Conservation (phyloP, 2,888 invertebrate genomes). For the Epinotia demarniana region DNA sequence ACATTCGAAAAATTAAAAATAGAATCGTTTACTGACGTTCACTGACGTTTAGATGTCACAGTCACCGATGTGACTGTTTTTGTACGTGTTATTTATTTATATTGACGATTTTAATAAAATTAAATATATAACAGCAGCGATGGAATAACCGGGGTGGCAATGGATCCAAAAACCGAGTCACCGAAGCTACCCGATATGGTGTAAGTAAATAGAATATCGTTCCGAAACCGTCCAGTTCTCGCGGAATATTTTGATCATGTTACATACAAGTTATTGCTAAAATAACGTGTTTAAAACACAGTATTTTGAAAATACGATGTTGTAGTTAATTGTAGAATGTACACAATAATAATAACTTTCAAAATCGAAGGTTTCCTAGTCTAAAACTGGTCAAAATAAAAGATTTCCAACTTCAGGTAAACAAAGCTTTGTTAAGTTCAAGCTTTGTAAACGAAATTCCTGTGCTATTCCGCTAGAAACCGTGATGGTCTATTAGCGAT, state of each 20-base stretch:
- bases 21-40: slow-evolving; percentile 49
- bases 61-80: slow-evolving; percentile 29
- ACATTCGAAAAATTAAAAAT: slow-evolving; percentile 48
- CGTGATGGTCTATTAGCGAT: too few species aligned
- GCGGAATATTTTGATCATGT: background rate
- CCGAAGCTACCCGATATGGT: slow-evolving; percentile 72
- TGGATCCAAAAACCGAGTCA: slow-evolving; percentile 67
- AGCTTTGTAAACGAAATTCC: too few species aligned
- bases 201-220: slow-evolving; percentile 67
- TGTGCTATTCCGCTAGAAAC: too few species aligned
- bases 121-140: slow-evolving; percentile 16
- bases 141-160: slow-evolving; percentile 47
- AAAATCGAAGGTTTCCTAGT: too few species aligned
- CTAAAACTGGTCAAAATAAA: too few species aligned
- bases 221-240: background rate
- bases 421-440: background rate
- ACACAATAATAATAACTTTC: too few species aligned
- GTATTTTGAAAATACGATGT: too few species aligned
- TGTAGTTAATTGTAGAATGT: too few species aligned
- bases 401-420: background rate
- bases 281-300: background rate
- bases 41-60: slow-evolving; percentile 46
- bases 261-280: background rate
- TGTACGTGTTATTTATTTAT: slow-evolving; percentile 41
- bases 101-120: slow-evolving; percentile 2